These are phyloP conservation scores for Drosophila formosana DNA, from an alignment of 2,888 invertebrate species.

Conservation along the genomic window DNA sequence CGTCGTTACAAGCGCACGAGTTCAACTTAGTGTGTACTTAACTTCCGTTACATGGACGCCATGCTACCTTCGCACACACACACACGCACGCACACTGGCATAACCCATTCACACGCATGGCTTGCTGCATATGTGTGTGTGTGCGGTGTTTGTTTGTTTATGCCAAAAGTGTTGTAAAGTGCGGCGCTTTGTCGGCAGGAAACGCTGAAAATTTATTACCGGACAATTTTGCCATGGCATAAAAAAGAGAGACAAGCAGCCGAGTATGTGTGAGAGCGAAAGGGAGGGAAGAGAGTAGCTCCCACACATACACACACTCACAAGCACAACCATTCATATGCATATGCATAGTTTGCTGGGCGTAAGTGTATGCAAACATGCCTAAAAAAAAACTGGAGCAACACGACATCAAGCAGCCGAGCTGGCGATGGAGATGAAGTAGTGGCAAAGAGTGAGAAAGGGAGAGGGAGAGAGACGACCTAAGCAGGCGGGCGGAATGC, in stretches of 20 bases:
- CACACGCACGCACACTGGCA: slow-evolving; percentile 26
- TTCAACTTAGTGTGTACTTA: slow-evolving; percentile 82
- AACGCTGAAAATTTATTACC: slow-evolving; percentile 83
- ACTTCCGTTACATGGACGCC: slow-evolving; percentile 78
- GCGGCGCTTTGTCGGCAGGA: slow-evolving; percentile 82
- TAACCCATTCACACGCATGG: slow-evolving; percentile 64
- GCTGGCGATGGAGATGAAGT: not conserved
- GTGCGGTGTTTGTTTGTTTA: slow-evolving; percentile 75
- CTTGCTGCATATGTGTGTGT: slow-evolving; percentile 40
- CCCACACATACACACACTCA: slow-evolving; percentile 21
- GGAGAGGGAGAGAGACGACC: slow-evolving; percentile 7
- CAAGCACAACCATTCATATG: slow-evolving; percentile 55
- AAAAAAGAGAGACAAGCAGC: slow-evolving; percentile 50
- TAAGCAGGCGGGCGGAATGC: slow-evolving; percentile 62
- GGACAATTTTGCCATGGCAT: slow-evolving; percentile 75
- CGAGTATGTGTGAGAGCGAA: not conserved
- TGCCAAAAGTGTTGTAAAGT: slow-evolving; percentile 81
- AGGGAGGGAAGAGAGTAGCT: slow-evolving; percentile 14
- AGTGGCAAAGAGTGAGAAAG: not conserved
- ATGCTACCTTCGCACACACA: slow-evolving; percentile 35
- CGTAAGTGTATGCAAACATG: slow-evolving; percentile 79
- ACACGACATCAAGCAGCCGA: slow-evolving; percentile 20
- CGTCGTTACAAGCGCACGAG: slow-evolving; percentile 77
- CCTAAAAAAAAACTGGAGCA: slow-evolving; percentile 68
- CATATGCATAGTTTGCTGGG: slow-evolving; percentile 77